Evolutionary conservation across 2,888 invertebrate species (phyloP), one percentile per base, ranked within the genome.

Genomic region (Pimpla rufipes): DNA sequence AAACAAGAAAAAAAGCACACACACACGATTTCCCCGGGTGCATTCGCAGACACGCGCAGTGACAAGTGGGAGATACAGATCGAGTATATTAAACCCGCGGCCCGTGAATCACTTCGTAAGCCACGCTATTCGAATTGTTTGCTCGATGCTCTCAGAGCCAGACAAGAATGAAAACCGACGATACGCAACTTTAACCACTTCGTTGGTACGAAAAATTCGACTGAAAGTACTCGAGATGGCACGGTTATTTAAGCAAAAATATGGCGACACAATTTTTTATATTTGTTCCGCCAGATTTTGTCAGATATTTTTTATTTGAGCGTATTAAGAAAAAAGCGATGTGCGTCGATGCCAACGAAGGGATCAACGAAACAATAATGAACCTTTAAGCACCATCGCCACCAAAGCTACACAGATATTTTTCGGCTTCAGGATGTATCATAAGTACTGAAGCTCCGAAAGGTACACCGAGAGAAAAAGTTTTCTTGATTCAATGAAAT

Each of bases 391-490:
- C 81, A 74, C 71, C 81, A 81, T 50, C 67, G 71, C 73, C 77
- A 81, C 74, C 64, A 75, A 79, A 82, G 78, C 82, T 82, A 79
- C 67, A 75, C 78, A 74, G 55, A 74, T 74, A 64, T 75, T 16
- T 50, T 59, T 40, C 23, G 18, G 40, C 57, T 37, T 79, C 4
- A 5, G 13, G 13, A 29, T 35, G 29, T 7, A 23, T n/a, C n/a
- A n/a, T n/a, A n/a, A n/a, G n/a, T n/a, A n/a, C n/a, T n/a, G n/a
- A n/a, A n/a, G n/a, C n/a, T n/a, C n/a, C n/a, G n/a, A n/a, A n/a
- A n/a, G n/a, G n/a, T n/a, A n/a, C n/a, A n/a, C n/a, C n/a, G n/a
- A n/a, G n/a, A n/a, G n/a, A n/a, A n/a, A n/a, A n/a, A n/a, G n/a
- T n/a, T n/a, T n/a, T n/a, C n/a, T n/a, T n/a, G n/a, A n/a, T n/a